Base-by-base conservation (phyloP, 2,797 vertebrate species). In the Epinephelus awoara region DNA sequence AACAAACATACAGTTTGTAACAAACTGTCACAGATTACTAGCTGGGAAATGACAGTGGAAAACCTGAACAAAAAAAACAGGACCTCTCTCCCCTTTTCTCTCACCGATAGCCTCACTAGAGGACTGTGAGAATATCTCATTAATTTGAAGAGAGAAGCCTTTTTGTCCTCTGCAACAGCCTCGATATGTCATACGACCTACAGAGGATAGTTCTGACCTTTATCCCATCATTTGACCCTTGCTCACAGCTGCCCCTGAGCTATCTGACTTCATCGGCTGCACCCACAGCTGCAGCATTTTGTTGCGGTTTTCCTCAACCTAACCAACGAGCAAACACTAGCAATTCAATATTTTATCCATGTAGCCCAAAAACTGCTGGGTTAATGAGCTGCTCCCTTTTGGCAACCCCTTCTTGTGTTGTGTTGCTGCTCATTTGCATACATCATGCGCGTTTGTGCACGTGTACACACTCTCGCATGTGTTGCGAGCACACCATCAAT, bases 381-480 rank as follows among this genome's bases (percentile, higher is more conserved):
- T 83, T 88, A 87, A 89, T 85, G 80, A 89, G 75, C 75, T 72
- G 66, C 61, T 78, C 62, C 82, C 80, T 84, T 71, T 77, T 12
- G 77, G 79, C 75, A 47, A 73, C 54, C 54, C 57, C 71, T 58
- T 65, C 77, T 83, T 54, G 40, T 78, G 76, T 76, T 63, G 17
- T 40, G 59, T 66, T 65, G 67, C 62, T 73, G 52, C 6, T 62
- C 38, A 78, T 88, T 75, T 86, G 73, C 71, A 84, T 77, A 42
- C 14, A 52, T 25, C 12, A 0, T 21, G 29, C n/a, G 6, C 47
- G 12, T 38, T 40, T 59, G 27, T 42, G 46, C 3, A 10, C 6
- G 1, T n/a, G 21, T 52, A 25, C 18, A 70, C 18, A 42, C 50
- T 46, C 14, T 14, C 27, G 15, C 65, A 44, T 38, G 25, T 61